Evolutionary conservation across 2,797 vertebrate species (phyloP), one percentile per base, ranked within the genome.

Genomic region (Eupleurogrammus muticus): DNA sequence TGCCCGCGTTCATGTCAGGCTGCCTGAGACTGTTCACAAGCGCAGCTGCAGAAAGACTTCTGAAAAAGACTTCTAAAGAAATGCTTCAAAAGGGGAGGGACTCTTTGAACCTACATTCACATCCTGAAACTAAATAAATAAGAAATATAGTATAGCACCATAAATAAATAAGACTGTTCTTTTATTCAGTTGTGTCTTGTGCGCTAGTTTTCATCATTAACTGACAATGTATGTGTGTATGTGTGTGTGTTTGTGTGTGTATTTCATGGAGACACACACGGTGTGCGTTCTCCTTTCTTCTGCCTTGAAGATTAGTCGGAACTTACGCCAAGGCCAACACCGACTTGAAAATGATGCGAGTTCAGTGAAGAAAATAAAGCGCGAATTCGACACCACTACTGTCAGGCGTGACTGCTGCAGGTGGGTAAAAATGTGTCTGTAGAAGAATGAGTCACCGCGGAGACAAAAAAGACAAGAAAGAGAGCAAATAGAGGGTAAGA

Each of bases 371-470:
- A 77, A 75, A 86, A 81, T 69, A 77, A 75, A 87, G 38, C 13
- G 0, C n/a, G 67, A 66, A 77, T 75, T 20, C 75, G 83, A 89
- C 89, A 89, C 90, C 70, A 89, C 65, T 11, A 53, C 63, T 77
- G 79, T 84, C 62, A 84, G 72, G 80, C 81, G 87, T 77, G 85
- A 82, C 76, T 82, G 84, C 46, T 54, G 36, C 73, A 85, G 83
- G 81, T 86, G 85, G 81, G 79, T 49, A 77, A 72, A 77, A 73
- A 81, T 75, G 60, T 57, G 85, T 73, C 79, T 83, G 49, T 65
- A 57, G 70, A 81, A 53, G 24, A 65, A 89, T 91, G 87, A 90
- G 83, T 89, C 80, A 86, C 73, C 63, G 80, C 32, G 56, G 75
- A 83, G 82, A 82, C 65, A 76, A 50, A 55, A 57, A 65, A 62